These are phyloP conservation scores for Metridium senile DNA, from an alignment of 92 coral and sea anemone genomes.

Conservation along the genomic window DNA sequence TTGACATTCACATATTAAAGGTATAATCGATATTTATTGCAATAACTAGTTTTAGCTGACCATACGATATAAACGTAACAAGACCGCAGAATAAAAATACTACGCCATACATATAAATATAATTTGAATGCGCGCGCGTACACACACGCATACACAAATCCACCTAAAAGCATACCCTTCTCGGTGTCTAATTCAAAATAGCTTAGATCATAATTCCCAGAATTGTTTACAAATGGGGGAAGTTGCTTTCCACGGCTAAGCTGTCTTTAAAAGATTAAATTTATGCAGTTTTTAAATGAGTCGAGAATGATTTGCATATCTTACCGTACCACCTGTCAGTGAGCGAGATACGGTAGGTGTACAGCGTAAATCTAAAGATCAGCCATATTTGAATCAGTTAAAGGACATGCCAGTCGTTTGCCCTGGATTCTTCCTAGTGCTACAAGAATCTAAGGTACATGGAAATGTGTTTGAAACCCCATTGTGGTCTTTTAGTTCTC, in stretches of 20 bases:
- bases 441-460: conserved; percentile 12
- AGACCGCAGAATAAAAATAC: neutral
- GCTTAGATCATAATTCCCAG: neutral
- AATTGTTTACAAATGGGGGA: neutral
- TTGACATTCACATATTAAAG: neutral
- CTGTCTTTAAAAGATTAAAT: conserved; percentile 7
- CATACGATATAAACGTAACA: neutral
- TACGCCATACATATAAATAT: no score
- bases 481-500: neutral
- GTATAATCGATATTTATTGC: neutral
- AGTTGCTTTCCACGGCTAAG: neutral
- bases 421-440: neutral
- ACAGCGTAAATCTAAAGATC: conserved; percentile 22
- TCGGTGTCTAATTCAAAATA: neutral
- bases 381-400: conserved; percentile 22
- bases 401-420: conserved; percentile 2
- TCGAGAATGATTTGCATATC: conserved; percentile 19
- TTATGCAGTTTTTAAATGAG: conserved; percentile 25
- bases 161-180: neutral
- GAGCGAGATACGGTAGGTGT: neutral
- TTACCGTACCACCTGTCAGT: conserved; percentile 24
- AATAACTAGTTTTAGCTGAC: neutral
- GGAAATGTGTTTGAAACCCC: neutral
- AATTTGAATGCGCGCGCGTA: no score
- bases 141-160: no score